These are phyloP conservation scores for Allobates femoralis DNA, from an alignment of 2,797 vertebrate genomes.

Conservation along the genomic window DNA sequence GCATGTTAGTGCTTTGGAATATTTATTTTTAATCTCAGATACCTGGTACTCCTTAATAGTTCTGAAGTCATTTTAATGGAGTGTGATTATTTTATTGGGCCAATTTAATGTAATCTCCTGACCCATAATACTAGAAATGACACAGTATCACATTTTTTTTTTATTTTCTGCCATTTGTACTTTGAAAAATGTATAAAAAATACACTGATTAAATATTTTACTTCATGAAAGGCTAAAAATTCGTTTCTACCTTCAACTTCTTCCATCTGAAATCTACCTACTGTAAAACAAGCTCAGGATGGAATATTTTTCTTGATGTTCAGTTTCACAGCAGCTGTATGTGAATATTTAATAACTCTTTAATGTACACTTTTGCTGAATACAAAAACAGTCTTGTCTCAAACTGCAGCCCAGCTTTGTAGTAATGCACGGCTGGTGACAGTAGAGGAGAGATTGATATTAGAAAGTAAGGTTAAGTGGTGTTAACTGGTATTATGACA, in stretches of 20 bases:
- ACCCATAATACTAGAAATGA: not conserved
- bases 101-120: not conserved
- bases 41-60: not conserved
- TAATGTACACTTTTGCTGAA: not conserved
- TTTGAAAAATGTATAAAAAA: not conserved
- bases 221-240: not conserved
- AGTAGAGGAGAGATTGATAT: conserved; percentile 5
- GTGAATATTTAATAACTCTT: conserved; percentile 15
- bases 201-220: not conserved
- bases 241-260: conserved; percentile 9
- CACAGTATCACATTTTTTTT: not conserved
- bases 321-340: not conserved
- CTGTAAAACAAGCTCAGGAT: conserved; percentile 15
- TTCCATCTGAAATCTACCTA: conserved; percentile 1
- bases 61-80: not conserved
- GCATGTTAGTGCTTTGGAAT: too few relatives aligned
- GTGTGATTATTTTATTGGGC: conserved; percentile 5
- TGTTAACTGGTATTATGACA: conserved; percentile 19
- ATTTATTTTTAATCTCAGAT: too few relatives aligned
- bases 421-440: not conserved
- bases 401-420: not conserved
- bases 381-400: not conserved
- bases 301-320: conserved; percentile 23
- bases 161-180: not conserved
- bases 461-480: conserved; percentile 14